Conservation (phyloP, 2,113 vertebrate species). For the Candoia aspera region DNA sequence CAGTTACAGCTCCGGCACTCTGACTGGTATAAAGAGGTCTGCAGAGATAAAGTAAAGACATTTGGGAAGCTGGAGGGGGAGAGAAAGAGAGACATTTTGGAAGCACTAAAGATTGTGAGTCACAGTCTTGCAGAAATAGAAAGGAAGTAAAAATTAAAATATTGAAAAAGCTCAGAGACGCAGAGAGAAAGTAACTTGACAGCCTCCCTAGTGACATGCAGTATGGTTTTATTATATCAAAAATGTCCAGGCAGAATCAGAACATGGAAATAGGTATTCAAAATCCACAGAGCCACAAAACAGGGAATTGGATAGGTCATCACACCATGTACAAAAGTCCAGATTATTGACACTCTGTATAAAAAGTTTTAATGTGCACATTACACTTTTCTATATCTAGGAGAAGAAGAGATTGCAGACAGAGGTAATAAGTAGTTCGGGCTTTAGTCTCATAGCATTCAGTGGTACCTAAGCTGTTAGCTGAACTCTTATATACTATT, state of each 20-base stretch:
- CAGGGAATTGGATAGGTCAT: background rate
- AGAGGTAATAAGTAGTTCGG: background rate
- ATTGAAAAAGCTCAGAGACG: background rate
- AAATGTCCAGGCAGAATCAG: background rate
- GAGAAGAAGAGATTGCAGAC: background rate
- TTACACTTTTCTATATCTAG: background rate
- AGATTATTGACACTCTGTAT: background rate
- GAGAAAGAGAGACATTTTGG: conserved; percentile 23
- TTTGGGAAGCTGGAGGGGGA: conserved; percentile 43
- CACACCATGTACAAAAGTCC: background rate
- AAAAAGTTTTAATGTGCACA: background rate
- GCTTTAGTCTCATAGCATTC: background rate
- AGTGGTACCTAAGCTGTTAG: background rate
- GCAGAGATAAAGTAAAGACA: conserved; percentile 59
- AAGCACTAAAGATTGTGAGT: conserved; percentile 25
- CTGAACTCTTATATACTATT: background rate
- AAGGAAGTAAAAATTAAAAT: conserved; percentile 5
- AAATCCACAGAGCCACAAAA: background rate
- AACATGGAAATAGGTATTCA: background rate
- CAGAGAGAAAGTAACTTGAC: conserved; percentile 15
- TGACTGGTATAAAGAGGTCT: conserved; percentile 61
- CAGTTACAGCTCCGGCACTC: conserved; percentile 55
- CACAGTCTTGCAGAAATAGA: background rate
- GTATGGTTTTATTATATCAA: background rate
- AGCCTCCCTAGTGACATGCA: background rate